Conservation (phyloP, 2,113 vertebrate genomes). For the Empidonax traillii region DNA sequence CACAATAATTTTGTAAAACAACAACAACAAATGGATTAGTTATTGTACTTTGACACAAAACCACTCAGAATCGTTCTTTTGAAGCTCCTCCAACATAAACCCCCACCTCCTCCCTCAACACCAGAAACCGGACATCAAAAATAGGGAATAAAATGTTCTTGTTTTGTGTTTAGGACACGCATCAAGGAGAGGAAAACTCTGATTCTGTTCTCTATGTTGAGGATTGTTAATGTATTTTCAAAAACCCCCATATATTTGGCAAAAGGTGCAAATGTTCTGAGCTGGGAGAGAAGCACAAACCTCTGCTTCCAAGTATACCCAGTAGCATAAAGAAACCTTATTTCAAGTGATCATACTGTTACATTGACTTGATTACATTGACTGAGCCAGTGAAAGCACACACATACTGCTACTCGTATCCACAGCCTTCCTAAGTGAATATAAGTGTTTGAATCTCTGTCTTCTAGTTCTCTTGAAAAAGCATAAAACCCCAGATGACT, state of each 20-base stretch:
- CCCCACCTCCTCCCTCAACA: neutral
- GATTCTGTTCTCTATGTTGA: neutral
- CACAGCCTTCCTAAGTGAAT: neutral
- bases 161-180: neutral
- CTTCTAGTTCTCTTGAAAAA: neutral
- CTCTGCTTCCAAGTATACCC: neutral
- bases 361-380: neutral
- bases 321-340: neutral
- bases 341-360: neutral
- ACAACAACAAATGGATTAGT: neutral
- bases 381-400: neutral
- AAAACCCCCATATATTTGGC: neutral
- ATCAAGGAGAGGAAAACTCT: neutral
- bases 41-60: neutral
- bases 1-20: neutral
- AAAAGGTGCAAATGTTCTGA: neutral
- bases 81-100: neutral
- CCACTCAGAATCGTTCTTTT: neutral
- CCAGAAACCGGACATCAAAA: accelerated
- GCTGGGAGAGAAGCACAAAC: neutral
- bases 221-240: neutral
- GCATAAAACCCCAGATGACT: neutral
- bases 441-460: neutral
- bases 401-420: neutral
- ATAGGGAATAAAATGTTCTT: neutral